Evolutionary conservation across 2,797 vertebrate genomes (phyloP).

Genomic region (Eptatretus atami): DNA sequence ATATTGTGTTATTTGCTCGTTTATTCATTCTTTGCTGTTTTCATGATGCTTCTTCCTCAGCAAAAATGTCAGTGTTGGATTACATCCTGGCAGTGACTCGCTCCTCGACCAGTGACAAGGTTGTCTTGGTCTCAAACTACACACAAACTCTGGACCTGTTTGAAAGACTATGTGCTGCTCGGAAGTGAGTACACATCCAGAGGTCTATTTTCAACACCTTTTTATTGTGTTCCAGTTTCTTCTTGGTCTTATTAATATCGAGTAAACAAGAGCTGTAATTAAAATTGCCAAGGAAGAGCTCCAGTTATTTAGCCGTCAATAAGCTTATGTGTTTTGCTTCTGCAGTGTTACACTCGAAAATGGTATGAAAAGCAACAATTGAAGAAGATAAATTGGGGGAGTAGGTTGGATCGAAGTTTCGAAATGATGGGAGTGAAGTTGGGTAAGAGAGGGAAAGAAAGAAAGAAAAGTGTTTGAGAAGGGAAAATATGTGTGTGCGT

Average conservation of each 20-base stretch:
- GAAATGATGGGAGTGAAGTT: too few species aligned
- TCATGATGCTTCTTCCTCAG: conserved; percentile 14
- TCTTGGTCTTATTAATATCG: neutral
- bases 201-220: neutral
- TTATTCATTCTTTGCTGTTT: neutral
- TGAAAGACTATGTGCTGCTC: conserved; percentile 56
- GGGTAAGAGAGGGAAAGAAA: too few species aligned
- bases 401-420: too few species aligned
- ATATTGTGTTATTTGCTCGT: neutral
- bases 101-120: conserved; percentile 49
- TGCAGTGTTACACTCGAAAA: too few species aligned
- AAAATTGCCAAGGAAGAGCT: neutral
- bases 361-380: too few species aligned
- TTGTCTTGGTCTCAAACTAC: conserved; percentile 88
- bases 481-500: too few species aligned
- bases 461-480: too few species aligned
- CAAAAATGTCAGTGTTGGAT: conserved; percentile 84
- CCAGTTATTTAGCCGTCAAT: neutral
- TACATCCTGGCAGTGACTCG: conserved; percentile 68
- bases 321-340: too few species aligned
- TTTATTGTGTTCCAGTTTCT: too few species aligned
- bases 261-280: neutral
- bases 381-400: too few species aligned
- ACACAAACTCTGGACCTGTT: conserved; percentile 86
- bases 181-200: conserved; percentile 28